Evolutionary conservation across 2,888 invertebrate genomes (phyloP), one percentile per base, ranked within the genome.

Genomic region (Diarsia dahlii): DNA sequence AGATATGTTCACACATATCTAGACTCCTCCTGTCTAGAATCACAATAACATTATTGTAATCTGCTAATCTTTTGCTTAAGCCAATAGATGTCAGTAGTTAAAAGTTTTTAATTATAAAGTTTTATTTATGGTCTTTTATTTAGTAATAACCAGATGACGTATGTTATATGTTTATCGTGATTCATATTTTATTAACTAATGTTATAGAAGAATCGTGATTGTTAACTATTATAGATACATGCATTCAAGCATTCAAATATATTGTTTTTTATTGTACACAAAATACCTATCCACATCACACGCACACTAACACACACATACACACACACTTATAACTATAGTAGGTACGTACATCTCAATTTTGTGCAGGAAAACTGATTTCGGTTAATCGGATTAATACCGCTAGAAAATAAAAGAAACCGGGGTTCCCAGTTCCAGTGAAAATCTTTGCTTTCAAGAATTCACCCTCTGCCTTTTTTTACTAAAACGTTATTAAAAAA

Each of bases 201-300:
- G 23, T 82, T 63, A 82, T 72, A 73, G 64, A 23, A 45, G 76
- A 84, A 76, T 81, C 87, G 84, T 87, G 87, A 77, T 80, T 75
- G 67, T 68, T 67, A n/a, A 34, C 74, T 23, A 58, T 54, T 71
- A 46, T 50, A 71, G 50, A 50, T 72, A 72, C 63, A 74, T 73
- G 76, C 60, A 73, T 70, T 50, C 3, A 48, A 54, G 76, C 60
- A 73, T 70, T 50, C 3, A 48, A 54, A 52, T 45, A 4, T 45
- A 67, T 70, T 54, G 58, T 34, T 70, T 60, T 52, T 50, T 69
- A 70, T 74, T 54, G 12, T 58, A 6, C 13, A 18, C 48, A 56
- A 63, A 50, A 69, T 64, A 56, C n/a, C 1, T 39, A 39, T 39
- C 39, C 8, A 39, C 39, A 39, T 39, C 39, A 39, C 39, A 39